These are phyloP conservation scores for Poecile atricapillus DNA, from an alignment of 2,113 vertebrate species.

Conservation along the genomic window DNA sequence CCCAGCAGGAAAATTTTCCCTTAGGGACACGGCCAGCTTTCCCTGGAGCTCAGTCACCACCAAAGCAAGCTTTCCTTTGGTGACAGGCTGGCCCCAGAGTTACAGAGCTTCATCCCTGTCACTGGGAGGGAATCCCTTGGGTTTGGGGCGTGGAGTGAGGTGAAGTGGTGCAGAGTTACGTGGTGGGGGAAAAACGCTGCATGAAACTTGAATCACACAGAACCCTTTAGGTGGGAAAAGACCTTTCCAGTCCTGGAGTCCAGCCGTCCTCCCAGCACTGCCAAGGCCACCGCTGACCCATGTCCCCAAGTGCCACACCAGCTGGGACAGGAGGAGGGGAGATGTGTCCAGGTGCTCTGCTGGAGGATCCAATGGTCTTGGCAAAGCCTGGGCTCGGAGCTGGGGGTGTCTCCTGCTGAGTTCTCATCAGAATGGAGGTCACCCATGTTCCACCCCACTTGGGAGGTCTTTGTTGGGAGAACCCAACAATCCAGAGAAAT, in stretches of 20 bases:
- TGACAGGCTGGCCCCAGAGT: neutral
- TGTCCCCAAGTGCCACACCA: neutral
- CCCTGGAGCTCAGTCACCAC: neutral
- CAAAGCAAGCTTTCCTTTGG: neutral
- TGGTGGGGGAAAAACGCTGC: neutral
- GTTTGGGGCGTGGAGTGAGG: neutral
- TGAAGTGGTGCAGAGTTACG: rapidly evolving
- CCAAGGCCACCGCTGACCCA: neutral
- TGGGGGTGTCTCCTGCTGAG: neutral
- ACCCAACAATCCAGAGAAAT: neutral
- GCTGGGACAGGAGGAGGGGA: neutral
- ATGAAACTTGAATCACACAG: neutral
- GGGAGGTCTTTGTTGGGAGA: neutral
- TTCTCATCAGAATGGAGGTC: neutral
- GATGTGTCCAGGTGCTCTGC: neutral
- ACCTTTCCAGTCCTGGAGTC: neutral
- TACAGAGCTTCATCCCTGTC: neutral
- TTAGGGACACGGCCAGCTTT: neutral
- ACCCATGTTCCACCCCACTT: rapidly evolving
- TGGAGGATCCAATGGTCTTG: neutral
- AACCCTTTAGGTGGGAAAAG: neutral
- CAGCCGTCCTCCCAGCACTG: neutral
- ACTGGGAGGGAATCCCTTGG: neutral
- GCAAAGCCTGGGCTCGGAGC: neutral
- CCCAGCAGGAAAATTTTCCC: neutral